Base-by-base conservation (phyloP, 2,888 invertebrate genomes). In the Dexiosoma caninum region DNA sequence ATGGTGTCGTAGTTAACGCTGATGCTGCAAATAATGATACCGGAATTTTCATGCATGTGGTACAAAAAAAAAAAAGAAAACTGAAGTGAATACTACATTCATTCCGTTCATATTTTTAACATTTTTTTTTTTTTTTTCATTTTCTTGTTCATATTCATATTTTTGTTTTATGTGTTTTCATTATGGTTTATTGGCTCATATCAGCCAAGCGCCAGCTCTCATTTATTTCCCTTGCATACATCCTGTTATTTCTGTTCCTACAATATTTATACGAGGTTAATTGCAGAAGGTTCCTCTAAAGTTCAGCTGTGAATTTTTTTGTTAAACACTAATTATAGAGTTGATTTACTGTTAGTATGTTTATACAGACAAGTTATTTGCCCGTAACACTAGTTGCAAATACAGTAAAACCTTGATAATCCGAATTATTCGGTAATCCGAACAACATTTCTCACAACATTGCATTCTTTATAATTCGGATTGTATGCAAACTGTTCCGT, bases 121-220 rank as follows among this genome's bases (percentile, higher is more conserved):
- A 23, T 9, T 10, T 57, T 14, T 44, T n/a, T 30, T 2, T 21
- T 37, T 37, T 46, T 30, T 19, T 30, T n/a, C 10, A 5, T 30
- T 27, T 57, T 40, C 9, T 5, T 19, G 16, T 37, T 70, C 16
- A 40, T n/a, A 53, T 14, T 9, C 49, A 64, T 64, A 14, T 72
- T 62, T 78, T 55, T 59, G 19, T 67, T 44, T 78, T 46, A 74
- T 62, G 35, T 9, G 37, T 64, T 74, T 74, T 71, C 64, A 67
- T 72, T 78, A 72, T 69, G 16, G 78, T 74, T 74, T 66, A 74
- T 74, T 74, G 74, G 74, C 74, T 60, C 69, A 75, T 76, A 53
- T 62, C 60, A 62, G 40, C 23, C 69, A 55, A 46, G 23, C n/a
- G n/a, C 53, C 53, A 77, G 46, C 8, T 66, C 66, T n/a, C 44